Evolutionary conservation across 2,888 invertebrate species (phyloP).

Genomic region (Syritta pipiens): DNA sequence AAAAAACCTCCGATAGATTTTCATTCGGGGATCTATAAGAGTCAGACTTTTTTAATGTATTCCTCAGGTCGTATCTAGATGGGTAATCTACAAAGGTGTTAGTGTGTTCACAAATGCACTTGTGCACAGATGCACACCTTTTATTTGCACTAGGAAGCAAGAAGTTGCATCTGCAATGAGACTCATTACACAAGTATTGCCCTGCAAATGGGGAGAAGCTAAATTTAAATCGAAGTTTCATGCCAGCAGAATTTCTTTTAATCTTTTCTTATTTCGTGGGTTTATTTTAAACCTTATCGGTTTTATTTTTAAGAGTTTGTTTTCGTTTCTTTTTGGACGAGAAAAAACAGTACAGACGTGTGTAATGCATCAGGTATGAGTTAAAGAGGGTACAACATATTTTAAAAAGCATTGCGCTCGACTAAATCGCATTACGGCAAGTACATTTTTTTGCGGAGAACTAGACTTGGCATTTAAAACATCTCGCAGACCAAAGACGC

Average conservation of each 20-base stretch:
- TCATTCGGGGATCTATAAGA: conserved; percentile 48
- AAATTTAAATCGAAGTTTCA: conserved; percentile 57
- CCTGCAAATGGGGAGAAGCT: conserved; percentile 33
- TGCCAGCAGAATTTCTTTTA: conserved; percentile 58
- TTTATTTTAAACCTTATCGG: conserved; percentile 30
- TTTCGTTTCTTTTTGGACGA: too few relatives aligned
- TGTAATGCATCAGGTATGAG: neutral
- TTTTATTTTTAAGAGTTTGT: conserved; percentile 44
- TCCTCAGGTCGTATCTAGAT: conserved; percentile 35
- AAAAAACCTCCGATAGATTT: conserved; percentile 68
- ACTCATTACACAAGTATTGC: conserved; percentile 62
- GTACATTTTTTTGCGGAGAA: neutral
- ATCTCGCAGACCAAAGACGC: neutral
- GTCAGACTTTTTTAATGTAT: conserved; percentile 10
- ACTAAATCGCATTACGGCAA: conserved; percentile 2
- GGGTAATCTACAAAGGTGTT: conserved; percentile 51
- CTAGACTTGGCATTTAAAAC: neutral
- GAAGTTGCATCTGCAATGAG: conserved; percentile 54
- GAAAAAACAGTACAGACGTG: neutral
- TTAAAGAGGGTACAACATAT: too few relatives aligned
- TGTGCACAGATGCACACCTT: conserved; percentile 64
- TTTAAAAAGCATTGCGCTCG: too few relatives aligned
- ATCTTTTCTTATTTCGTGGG: conserved; percentile 35
- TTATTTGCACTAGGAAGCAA: conserved; percentile 51
- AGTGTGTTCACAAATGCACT: conserved; percentile 48